Evolutionary conservation across 2,113 vertebrate genomes (phyloP).

Genomic region (Toxotes chatareus): DNA sequence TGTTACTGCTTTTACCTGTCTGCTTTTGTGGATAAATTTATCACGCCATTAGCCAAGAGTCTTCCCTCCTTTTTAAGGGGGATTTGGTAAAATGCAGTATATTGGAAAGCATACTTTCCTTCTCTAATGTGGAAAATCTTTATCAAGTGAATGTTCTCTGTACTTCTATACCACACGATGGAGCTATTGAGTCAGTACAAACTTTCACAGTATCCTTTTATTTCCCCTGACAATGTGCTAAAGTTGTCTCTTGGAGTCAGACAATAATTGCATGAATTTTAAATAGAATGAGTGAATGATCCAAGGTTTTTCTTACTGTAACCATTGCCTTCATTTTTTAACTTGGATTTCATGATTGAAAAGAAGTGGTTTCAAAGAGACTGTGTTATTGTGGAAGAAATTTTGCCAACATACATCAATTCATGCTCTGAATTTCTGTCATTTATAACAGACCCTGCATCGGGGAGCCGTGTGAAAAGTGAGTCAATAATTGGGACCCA

Average conservation of each 20-base stretch:
- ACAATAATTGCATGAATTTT: not conserved
- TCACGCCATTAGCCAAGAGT: constrained; percentile 21
- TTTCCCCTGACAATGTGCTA: fast-evolving
- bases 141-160: not conserved
- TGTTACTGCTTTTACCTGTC: constrained; percentile 2
- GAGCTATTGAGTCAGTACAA: constrained; percentile 24
- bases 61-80: not conserved
- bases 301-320: not conserved
- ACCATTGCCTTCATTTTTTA: not conserved
- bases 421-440: not conserved
- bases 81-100: not conserved
- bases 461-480: too few species aligned
- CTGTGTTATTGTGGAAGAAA: not conserved
- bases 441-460: not conserved
- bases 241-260: not conserved
- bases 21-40: constrained; percentile 37
- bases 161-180: constrained; percentile 25
- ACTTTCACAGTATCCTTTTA: not conserved
- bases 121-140: not conserved
- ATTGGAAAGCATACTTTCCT: not conserved
- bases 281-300: not conserved
- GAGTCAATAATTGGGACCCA: too few species aligned
- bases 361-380: not conserved
- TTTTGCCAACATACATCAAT: not conserved
- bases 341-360: not conserved